phyloP scores from a whole-genome alignment of 2,113 vertebrate genomes.

The Chelonoidis abingdonii region DNA sequence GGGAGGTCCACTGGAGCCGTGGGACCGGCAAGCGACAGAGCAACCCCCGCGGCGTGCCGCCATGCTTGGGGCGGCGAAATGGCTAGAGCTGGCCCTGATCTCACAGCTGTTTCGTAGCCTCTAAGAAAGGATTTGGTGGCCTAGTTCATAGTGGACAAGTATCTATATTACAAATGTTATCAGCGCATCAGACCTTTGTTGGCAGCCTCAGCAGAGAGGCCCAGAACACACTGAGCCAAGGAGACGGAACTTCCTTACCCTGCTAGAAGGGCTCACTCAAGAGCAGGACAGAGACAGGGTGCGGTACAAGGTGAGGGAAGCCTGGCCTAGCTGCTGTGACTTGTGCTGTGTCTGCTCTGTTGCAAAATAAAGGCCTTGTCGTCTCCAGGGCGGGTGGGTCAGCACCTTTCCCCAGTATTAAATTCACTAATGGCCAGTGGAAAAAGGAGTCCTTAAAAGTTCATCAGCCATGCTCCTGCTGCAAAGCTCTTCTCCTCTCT shows the following conservation, averaged over 20 bases:
- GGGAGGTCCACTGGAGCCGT: no score
- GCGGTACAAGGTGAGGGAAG: neutral
- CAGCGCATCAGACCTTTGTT: neutral
- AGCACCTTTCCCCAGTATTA: neutral
- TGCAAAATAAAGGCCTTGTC: neutral
- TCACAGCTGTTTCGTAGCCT: neutral
- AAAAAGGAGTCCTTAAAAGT: neutral
- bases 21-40: no score
- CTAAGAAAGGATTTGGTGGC: neutral
- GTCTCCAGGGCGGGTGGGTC: neutral
- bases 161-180: neutral
- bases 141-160: neutral
- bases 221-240: neutral
- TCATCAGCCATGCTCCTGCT: neutral
- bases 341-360: neutral
- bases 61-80: no score
- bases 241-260: neutral
- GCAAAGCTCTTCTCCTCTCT: neutral
- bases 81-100: neutral
- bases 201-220: neutral
- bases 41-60: no score
- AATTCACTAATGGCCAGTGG: neutral
- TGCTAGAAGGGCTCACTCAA: neutral
- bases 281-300: neutral
- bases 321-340: neutral